These are phyloP conservation scores for Flabesymbios commensalis DNA, from an alignment of 2,888 invertebrate genomes.

Conservation along the genomic window DNA sequence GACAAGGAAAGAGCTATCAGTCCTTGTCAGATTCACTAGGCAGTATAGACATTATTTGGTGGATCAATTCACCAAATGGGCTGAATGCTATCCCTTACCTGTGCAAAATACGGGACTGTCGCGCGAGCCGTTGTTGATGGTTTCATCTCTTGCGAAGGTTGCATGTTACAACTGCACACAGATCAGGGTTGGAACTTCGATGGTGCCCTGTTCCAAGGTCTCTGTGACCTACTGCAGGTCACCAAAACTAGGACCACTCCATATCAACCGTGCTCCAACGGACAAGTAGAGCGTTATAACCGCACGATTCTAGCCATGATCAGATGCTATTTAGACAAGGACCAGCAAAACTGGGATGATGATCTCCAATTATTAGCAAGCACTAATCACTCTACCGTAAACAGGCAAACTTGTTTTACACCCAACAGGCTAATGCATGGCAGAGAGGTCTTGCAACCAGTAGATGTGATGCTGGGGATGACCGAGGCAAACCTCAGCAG, in stretches of 20 bases:
- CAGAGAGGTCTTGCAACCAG: not conserved
- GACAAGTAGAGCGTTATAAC: slow-evolving; percentile 22
- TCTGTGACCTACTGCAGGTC: slow-evolving; percentile 16
- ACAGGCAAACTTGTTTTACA: not conserved
- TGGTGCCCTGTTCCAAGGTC: slow-evolving; percentile 2
- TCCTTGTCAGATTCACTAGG: too few species aligned
- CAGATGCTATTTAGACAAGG: not conserved
- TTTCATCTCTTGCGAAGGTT: not conserved
- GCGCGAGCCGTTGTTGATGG: not conserved
- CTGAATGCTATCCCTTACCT: not conserved
- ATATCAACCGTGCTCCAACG: slow-evolving; percentile 19
- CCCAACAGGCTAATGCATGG: not conserved
- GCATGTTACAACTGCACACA: not conserved
- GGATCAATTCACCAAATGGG: slow-evolving; percentile 13
- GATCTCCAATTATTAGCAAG: not conserved
- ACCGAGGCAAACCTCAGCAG: not conserved
- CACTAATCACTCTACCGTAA: not conserved
- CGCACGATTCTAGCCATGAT: not conserved
- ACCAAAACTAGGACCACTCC: slow-evolving; percentile 24
- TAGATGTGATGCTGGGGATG: not conserved
- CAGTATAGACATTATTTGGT: too few species aligned
- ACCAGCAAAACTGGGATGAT: not conserved
- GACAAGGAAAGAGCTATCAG: too few species aligned
- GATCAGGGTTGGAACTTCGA: slow-evolving; percentile 21
- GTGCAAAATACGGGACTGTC: not conserved